Percentiles rank a stretch among this genome's conserved stretches.
phyloP scores from a whole-genome alignment of 53 echinoderm and acorn worm genomes.

The Actinopyga echinites region DNA sequence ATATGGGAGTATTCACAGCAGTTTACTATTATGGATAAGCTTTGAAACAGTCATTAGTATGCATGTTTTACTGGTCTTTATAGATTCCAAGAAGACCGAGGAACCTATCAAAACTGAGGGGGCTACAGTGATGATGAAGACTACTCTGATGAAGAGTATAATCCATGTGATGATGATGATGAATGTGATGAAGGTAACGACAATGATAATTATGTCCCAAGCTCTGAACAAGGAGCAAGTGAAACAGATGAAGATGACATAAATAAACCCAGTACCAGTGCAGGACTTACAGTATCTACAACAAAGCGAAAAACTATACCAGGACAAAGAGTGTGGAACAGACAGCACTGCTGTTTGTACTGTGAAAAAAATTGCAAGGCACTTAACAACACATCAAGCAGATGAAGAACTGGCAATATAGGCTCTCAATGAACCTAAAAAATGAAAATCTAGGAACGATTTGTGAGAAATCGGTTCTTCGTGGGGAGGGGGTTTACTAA shows the following conservation, averaged over 20 bases:
- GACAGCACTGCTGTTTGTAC: constrained; percentile 17
- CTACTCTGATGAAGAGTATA: too few relatives aligned
- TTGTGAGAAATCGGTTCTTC: too few relatives aligned
- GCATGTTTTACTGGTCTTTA: neutral
- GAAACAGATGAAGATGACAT: neutral
- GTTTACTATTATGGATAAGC: too few relatives aligned
- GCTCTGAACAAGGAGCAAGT: neutral
- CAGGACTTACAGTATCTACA: constrained; percentile 7
- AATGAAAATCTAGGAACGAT: neutral
- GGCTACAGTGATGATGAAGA: neutral
- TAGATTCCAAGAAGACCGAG: neutral
- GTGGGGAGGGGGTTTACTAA: too few relatives aligned
- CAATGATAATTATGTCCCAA: neutral
- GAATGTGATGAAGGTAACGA: too few relatives aligned
- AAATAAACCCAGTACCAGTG: neutral
- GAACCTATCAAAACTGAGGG: neutral
- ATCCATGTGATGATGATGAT: too few relatives aligned
- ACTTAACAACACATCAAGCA: neutral
- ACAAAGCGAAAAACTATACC: neutral
- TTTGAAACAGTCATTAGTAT: too few relatives aligned
- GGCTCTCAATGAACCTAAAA: neutral
- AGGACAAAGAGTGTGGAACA: constrained; percentile 16
- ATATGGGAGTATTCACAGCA: too few relatives aligned
- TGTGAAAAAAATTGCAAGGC: constrained; percentile 11
- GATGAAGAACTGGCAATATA: neutral